phyloP scores from a whole-genome alignment of 1,140 invertebrate genomes.

The Brachionus calyciflorus region DNA sequence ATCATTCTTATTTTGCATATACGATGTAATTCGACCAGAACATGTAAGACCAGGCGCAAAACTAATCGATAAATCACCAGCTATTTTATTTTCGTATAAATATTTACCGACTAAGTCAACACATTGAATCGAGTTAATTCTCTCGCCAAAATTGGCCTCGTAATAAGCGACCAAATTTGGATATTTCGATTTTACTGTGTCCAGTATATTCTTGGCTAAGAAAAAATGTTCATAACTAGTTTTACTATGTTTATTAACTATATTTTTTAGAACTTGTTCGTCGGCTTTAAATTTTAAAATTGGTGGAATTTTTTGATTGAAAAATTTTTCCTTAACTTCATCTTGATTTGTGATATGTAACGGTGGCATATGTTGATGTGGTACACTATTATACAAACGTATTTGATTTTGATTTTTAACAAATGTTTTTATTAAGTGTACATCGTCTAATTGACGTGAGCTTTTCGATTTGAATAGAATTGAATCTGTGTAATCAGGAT shows the following conservation, averaged over 20 bases:
- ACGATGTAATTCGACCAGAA: constrained; percentile 33
- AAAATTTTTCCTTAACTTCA: constrained; percentile 40
- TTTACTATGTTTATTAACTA: constrained; percentile 32
- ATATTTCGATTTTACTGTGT: constrained; percentile 22
- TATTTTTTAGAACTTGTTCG: background rate
- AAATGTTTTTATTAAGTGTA: constrained; percentile 4
- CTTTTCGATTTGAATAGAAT: constrained; percentile 14
- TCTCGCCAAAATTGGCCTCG: constrained; percentile 32
- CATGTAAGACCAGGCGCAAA: constrained; percentile 33
- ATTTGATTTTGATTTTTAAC: constrained; percentile 38
- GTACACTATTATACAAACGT: constrained; percentile 25
- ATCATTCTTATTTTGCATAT: constrained; percentile 29
- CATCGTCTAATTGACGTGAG: background rate
- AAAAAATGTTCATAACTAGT: constrained; percentile 42
- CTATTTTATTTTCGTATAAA: constrained; percentile 28
- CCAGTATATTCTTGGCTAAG: constrained; percentile 30
- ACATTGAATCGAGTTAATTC: background rate
- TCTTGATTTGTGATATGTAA: constrained; percentile 44
- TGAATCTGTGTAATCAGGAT: background rate
- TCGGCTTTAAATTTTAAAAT: constrained; percentile 39
- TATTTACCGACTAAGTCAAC: constrained; percentile 24
- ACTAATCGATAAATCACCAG: constrained; percentile 20
- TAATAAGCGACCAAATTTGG: constrained; percentile 17
- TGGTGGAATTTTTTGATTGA: constrained; percentile 26
- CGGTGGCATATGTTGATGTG: constrained; percentile 28